Evolutionary conservation across 2,113 vertebrate species (phyloP).

Genomic region (Poeciliopsis turrubarensis): DNA sequence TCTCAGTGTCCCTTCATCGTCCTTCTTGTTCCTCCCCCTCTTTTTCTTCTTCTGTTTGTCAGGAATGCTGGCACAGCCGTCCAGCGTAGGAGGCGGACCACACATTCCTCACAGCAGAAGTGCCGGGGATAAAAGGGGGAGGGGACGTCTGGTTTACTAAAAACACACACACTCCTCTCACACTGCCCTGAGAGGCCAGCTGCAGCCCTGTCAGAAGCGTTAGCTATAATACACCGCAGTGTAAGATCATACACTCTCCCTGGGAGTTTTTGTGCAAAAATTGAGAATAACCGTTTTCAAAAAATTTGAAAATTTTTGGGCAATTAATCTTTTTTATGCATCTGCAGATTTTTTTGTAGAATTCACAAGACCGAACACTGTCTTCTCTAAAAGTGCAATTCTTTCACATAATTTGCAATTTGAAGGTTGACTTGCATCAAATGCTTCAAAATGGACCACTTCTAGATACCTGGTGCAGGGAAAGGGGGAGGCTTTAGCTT

Average conservation of each 20-base stretch:
- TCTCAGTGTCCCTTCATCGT: conserved; percentile 35
- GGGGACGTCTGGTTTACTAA: conserved; percentile 61
- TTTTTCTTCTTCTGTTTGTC: conserved; percentile 62
- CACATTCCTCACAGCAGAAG: conserved; percentile 84
- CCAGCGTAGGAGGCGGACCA: conserved; percentile 77
- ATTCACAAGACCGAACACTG: background rate
- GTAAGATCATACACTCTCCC: conserved; percentile 46
- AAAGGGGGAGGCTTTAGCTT: conserved; percentile 26
- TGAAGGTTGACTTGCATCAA: conserved; percentile 7
- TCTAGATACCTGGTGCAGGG: conserved; percentile 51
- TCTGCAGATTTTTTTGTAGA: background rate
- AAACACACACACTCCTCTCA: conserved; percentile 41
- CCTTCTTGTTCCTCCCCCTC: conserved; percentile 23
- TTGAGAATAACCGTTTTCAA: conserved; percentile 28
- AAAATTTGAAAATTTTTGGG: conserved; percentile 5
- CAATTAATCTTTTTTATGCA: background rate
- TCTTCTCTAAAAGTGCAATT: background rate
- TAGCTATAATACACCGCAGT: conserved; percentile 65
- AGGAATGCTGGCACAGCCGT: conserved; percentile 76
- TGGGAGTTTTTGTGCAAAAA: conserved; percentile 11
- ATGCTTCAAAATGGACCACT: conserved; percentile 14
- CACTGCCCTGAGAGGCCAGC: conserved; percentile 64
- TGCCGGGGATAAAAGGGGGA: conserved; percentile 64
- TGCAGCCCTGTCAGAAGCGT: conserved; percentile 65
- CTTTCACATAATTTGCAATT: conserved; percentile 9